phyloP scores from a whole-genome alignment of 2,113 vertebrate species.

The Gnathonemus longibarbis region DNA sequence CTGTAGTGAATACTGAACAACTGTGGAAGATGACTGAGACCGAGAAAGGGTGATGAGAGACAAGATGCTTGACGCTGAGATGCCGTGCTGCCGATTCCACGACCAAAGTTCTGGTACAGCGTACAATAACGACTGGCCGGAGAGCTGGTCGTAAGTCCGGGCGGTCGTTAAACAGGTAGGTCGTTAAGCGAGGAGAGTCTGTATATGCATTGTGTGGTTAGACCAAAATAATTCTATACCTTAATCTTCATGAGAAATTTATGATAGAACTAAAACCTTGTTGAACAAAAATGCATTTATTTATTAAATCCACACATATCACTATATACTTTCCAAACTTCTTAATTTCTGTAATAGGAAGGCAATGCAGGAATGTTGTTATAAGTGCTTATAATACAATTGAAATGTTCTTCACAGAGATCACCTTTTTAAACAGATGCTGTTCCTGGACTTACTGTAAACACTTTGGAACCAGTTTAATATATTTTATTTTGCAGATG shows the following conservation, averaged over 20 bases:
- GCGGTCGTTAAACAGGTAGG: too few relatives aligned
- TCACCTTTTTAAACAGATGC: not conserved
- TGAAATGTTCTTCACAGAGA: not conserved
- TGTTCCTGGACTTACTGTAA: slow-evolving; percentile 9
- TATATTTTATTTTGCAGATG: not conserved
- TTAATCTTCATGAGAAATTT: not conserved
- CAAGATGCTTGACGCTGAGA: too few relatives aligned
- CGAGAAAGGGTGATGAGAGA: too few relatives aligned
- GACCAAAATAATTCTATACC: not conserved
- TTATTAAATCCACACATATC: not conserved
- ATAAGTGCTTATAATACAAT: not conserved
- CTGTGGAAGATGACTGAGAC: too few relatives aligned
- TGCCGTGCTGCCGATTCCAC: too few relatives aligned
- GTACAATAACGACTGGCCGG: too few relatives aligned
- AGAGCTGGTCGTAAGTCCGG: too few relatives aligned
- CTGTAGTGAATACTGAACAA: too few relatives aligned
- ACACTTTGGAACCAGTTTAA: not conserved
- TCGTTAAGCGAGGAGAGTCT: too few relatives aligned
- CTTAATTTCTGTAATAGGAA: not conserved
- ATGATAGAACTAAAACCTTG: not conserved
- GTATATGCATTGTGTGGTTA: not conserved
- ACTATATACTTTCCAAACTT: not conserved
- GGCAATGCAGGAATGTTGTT: not conserved
- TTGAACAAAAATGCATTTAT: not conserved
- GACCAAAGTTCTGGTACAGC: too few relatives aligned